phyloP scores from a whole-genome alignment of 1,140 invertebrate genomes.

The Brachionus angularis region DNA sequence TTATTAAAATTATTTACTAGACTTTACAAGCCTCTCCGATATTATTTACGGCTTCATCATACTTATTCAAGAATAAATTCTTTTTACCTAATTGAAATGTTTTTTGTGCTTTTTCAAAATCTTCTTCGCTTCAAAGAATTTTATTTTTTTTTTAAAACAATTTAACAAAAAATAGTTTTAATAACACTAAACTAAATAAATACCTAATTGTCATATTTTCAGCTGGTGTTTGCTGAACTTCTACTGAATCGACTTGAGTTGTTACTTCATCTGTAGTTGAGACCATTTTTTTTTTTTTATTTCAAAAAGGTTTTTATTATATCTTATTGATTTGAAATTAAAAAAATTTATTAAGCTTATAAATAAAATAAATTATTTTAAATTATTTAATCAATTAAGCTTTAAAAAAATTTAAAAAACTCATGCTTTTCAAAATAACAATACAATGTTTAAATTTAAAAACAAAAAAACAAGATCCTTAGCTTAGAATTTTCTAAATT shows the following conservation, averaged over 20 bases:
- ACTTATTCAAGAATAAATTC: slow-evolving; percentile 35
- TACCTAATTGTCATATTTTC: slow-evolving; percentile 3
- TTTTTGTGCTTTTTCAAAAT: slow-evolving; percentile 43
- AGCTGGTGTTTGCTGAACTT: background rate
- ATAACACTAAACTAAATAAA: background rate
- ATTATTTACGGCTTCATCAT: slow-evolving; percentile 36
- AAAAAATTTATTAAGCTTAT: too few species aligned
- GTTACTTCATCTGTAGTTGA: slow-evolving; percentile 40
- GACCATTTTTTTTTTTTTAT: slow-evolving; percentile 38
- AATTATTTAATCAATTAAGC: too few species aligned
- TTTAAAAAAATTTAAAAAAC: too few species aligned
- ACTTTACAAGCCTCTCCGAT: slow-evolving; percentile 49
- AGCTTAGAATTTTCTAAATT: too few species aligned
- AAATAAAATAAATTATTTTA: too few species aligned
- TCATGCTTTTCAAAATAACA: too few species aligned
- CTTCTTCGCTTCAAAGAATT: slow-evolving; percentile 12
- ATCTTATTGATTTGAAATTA: too few species aligned
- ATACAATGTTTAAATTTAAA: too few species aligned
- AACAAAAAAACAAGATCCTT: too few species aligned
- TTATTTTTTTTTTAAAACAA: background rate
- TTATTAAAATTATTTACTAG: too few species aligned
- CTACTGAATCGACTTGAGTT: background rate
- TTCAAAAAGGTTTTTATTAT: too few species aligned
- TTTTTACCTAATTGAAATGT: slow-evolving; percentile 35
- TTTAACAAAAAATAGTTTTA: background rate